Evolutionary conservation across 2,888 invertebrate genomes (phyloP).

Genomic region (Diaperis boleti): DNA sequence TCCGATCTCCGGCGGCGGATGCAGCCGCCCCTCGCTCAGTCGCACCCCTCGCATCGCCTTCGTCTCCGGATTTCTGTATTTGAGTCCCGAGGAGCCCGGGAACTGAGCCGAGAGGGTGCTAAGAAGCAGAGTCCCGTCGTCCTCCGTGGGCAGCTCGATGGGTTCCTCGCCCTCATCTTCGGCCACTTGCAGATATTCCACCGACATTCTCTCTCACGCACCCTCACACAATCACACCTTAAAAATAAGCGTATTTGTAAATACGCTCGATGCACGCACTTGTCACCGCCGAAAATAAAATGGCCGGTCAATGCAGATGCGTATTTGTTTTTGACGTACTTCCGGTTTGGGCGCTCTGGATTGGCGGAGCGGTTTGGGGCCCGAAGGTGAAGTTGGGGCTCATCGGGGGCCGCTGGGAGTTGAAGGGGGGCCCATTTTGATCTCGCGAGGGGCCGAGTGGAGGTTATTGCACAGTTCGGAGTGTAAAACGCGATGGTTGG

Average conservation of each 20-base stretch:
- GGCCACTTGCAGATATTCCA: slow-evolving; percentile 87
- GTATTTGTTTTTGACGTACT: slow-evolving; percentile 32
- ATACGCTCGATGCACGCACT: slow-evolving; percentile 30
- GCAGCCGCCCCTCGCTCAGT: slow-evolving; percentile 90
- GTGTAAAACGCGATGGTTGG: too few relatives aligned
- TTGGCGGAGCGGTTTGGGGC: neutral
- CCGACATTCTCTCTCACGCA: slow-evolving; percentile 61
- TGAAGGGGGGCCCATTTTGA: too few relatives aligned
- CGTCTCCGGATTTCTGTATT: slow-evolving; percentile 94
- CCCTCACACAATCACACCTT: slow-evolving; percentile 31
- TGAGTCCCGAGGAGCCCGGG: slow-evolving; percentile 97
- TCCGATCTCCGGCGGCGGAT: slow-evolving; percentile 85
- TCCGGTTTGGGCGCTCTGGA: slow-evolving; percentile 17
- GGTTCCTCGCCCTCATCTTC: slow-evolving; percentile 97
- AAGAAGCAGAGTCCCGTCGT: slow-evolving; percentile 90
- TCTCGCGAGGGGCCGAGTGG: too few relatives aligned
- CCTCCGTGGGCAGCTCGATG: slow-evolving; percentile 96
- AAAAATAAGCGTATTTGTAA: slow-evolving; percentile 33
- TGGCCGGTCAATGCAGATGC: slow-evolving; percentile 29
- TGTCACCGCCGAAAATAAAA: slow-evolving; percentile 32
- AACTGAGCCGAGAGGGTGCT: slow-evolving; percentile 98
- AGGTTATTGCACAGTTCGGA: too few relatives aligned
- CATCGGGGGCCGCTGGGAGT: neutral
- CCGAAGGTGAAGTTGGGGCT: neutral
- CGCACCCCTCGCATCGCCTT: slow-evolving; percentile 90